Evolutionary conservation across 2,888 invertebrate species (phyloP).

Genomic region (Campaea margaritaria): DNA sequence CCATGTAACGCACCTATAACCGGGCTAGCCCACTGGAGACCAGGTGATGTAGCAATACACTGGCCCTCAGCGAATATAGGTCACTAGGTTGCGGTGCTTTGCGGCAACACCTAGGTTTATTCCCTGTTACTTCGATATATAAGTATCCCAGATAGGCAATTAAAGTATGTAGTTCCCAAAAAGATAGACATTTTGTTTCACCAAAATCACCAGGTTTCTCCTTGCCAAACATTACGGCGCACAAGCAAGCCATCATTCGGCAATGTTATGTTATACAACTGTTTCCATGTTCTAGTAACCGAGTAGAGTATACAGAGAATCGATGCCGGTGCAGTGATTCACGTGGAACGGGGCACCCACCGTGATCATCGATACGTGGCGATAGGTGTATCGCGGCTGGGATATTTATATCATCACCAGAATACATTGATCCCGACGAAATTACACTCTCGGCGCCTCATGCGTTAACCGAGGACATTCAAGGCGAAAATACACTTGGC

Average conservation of each 20-base stretch:
- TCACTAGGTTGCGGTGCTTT: slow-evolving; percentile 50
- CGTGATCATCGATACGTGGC: slow-evolving; percentile 35
- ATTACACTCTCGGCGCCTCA: slow-evolving; percentile 23
- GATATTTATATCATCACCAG: slow-evolving; percentile 48
- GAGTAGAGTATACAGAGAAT: slow-evolving; percentile 29
- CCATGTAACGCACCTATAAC: slow-evolving; percentile 13
- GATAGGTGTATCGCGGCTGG: slow-evolving; percentile 31
- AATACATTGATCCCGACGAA: slow-evolving; percentile 47
- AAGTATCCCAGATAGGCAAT: not conserved
- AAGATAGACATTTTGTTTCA: too few species aligned
- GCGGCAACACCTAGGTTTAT: slow-evolving; percentile 29
- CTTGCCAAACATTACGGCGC: slow-evolving; percentile 1
- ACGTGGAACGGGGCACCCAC: slow-evolving; percentile 41
- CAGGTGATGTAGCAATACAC: slow-evolving; percentile 39
- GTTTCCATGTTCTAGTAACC: slow-evolving; percentile 35
- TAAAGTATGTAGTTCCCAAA: not conserved
- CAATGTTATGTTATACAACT: slow-evolving; percentile 20
- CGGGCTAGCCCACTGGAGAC: slow-evolving; percentile 33
- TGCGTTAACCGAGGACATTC: slow-evolving; percentile 18
- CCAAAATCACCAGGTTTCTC: not conserved
- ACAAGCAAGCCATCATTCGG: not conserved
- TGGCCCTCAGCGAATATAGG: slow-evolving; percentile 50
- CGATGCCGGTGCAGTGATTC: slow-evolving; percentile 38
- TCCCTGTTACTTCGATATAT: not conserved
- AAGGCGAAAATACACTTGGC: slow-evolving; percentile 34